phyloP scores from a whole-genome alignment of 2,113 vertebrate genomes.

The Istiophorus platypterus region DNA sequence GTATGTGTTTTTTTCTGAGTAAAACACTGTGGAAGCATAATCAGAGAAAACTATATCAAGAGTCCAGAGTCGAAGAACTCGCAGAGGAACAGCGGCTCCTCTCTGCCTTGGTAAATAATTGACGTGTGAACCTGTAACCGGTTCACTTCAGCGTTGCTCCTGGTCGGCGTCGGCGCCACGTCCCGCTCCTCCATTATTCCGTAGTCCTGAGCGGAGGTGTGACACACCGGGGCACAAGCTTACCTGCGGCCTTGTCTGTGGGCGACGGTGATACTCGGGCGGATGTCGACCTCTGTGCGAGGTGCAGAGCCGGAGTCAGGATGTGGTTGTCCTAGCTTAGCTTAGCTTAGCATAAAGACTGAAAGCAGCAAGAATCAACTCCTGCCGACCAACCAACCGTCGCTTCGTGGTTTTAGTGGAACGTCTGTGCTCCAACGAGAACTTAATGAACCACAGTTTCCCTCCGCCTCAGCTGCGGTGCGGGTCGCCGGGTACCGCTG shows the following conservation, averaged over 20 bases:
- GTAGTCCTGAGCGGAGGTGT: neutral
- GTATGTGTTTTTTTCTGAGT: no score
- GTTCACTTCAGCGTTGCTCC: neutral
- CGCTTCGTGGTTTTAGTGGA: no score
- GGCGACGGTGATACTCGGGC: neutral
- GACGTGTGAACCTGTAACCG: constrained; percentile 20
- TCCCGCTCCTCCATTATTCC: neutral
- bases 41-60: neutral
- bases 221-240: neutral
- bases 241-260: no score
- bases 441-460: no score
- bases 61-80: neutral
- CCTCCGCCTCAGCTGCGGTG: neutral
- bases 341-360: neutral
- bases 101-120: constrained; percentile 9
- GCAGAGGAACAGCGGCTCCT: neutral
- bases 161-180: neutral
- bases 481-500: neutral
- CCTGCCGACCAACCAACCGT: no score
- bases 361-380: neutral
- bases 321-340: neutral
- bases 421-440: no score
- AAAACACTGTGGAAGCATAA: no score
- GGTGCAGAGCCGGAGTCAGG: neutral
- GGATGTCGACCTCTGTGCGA: no score